phyloP scores from a whole-genome alignment of 2,113 vertebrate genomes.

The Struthio camelus region DNA sequence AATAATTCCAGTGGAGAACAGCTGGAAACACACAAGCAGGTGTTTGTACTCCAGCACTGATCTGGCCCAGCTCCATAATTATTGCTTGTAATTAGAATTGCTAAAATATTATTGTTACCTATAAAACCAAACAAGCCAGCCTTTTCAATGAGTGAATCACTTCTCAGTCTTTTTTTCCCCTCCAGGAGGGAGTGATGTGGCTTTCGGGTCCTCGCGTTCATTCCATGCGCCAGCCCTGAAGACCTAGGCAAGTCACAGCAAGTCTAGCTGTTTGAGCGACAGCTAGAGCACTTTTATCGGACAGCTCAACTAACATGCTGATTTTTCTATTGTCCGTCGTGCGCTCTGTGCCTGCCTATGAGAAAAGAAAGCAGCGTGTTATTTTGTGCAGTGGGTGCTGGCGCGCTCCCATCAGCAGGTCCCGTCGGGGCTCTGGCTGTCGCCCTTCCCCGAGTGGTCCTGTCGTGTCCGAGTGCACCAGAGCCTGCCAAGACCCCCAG shows the following conservation, averaged over 20 bases:
- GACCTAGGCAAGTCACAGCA: background rate
- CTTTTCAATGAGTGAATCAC: fast-evolving
- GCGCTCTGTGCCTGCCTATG: background rate
- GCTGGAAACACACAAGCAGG: background rate
- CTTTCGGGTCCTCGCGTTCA: background rate
- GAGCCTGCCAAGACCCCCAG: background rate
- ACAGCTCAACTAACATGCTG: background rate
- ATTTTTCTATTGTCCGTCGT: background rate
- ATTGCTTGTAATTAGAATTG: slow-evolving; percentile 4
- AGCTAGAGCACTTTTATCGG: background rate
- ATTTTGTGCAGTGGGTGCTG: background rate
- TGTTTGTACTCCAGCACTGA: background rate
- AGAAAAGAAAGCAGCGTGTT: background rate
- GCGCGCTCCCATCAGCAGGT: fast-evolving
- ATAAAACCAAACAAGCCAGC: background rate
- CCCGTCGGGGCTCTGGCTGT: background rate
- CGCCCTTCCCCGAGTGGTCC: fast-evolving
- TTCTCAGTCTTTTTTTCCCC: background rate
- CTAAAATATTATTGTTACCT: background rate
- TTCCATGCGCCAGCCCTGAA: background rate
- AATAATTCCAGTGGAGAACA: background rate
- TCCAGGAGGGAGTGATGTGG: background rate
- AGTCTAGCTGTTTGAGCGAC: background rate
- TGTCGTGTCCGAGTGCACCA: background rate
- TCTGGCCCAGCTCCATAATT: slow-evolving; percentile 15